Evolutionary conservation across 2,113 vertebrate species (phyloP), one percentile per base, ranked within the genome.

Genomic region (Chloebia gouldiae): DNA sequence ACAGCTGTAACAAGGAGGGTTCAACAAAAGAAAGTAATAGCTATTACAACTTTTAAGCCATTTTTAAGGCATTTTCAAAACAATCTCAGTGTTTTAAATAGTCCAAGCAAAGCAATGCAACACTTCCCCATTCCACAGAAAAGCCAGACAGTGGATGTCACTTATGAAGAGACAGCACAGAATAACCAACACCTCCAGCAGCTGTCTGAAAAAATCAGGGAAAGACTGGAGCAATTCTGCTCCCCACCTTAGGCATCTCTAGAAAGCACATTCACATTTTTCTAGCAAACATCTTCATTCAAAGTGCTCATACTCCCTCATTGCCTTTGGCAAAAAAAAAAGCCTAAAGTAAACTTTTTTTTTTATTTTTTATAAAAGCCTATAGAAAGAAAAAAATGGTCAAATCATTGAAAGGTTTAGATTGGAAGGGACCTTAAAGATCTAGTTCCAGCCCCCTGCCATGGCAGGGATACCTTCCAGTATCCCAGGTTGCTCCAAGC

Each of bases 191-290:
- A 63, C n/a, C 31, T 72, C 37, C 31, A 61, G 51, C 61, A 81
- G 21, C 1, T 51, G 28, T 22, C 25, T 35, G 53, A 71, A 56
- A 89, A 84, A 18, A 85, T 69, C 60, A 84, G 22, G 28, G 8
- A 70, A 66, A 54, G 9, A 56, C 18, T 88, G 56, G 68, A 71
- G 45, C 13, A 84, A 68, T 57, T 68, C 77, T 75, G 23, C 60
- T 77, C 40, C 30, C 10, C 25, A 1, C 0, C 1, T 1, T 14
- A 21, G 40, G 49, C 33, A 61, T 10, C 31, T 75, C 51, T 23
- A 60, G 20, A 94, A 63, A 84, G 15, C n/a, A 77, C 7, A 50
- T 39, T 39, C n/a, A 40, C 19, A 16, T 76, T 85, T 87, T 79
- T 22, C 15, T 33, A 61, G 45, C 19, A 90, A 47, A 71, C 3